phyloP scores from a whole-genome alignment of 2,888 invertebrate genomes.

The Nysson spinosus region DNA sequence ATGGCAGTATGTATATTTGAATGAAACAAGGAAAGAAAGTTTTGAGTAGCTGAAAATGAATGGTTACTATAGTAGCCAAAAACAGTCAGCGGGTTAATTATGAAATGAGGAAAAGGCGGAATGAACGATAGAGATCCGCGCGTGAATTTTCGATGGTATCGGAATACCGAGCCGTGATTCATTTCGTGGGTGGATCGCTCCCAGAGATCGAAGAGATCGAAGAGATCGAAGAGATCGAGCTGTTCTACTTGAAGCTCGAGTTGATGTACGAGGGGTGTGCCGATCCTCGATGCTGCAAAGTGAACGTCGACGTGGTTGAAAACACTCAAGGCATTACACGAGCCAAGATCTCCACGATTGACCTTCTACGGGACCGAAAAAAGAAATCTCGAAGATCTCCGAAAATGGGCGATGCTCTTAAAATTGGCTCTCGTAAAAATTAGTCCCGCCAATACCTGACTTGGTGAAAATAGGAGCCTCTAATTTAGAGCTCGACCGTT shows the following conservation, averaged over 20 bases:
- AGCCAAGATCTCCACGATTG: slow-evolving; percentile 27
- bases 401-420: slow-evolving; percentile 7
- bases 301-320: slow-evolving; percentile 25
- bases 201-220: too few relatives aligned
- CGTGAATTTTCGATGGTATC: slow-evolving; percentile 47
- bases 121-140: slow-evolving; percentile 38
- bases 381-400: slow-evolving; percentile 20
- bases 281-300: slow-evolving; percentile 13
- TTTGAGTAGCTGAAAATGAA: too few relatives aligned
- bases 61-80: neutral
- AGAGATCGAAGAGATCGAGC: too few relatives aligned
- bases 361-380: slow-evolving; percentile 6
- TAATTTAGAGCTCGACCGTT: slow-evolving; percentile 20
- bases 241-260: slow-evolving; percentile 20
- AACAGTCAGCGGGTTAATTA: slow-evolving; percentile 9
- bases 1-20: too few relatives aligned
- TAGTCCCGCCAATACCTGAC: neutral
- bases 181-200: slow-evolving; percentile 54
- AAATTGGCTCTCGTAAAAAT: slow-evolving; percentile 13
- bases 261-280: slow-evolving; percentile 45
- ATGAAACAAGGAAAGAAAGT: too few relatives aligned
- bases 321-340: slow-evolving; percentile 12
- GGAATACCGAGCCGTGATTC: slow-evolving; percentile 30
- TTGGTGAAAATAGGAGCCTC: neutral
- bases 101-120: slow-evolving; percentile 12